phyloP scores from a whole-genome alignment of 2,113 vertebrate genomes.

The Alethe diademata region DNA sequence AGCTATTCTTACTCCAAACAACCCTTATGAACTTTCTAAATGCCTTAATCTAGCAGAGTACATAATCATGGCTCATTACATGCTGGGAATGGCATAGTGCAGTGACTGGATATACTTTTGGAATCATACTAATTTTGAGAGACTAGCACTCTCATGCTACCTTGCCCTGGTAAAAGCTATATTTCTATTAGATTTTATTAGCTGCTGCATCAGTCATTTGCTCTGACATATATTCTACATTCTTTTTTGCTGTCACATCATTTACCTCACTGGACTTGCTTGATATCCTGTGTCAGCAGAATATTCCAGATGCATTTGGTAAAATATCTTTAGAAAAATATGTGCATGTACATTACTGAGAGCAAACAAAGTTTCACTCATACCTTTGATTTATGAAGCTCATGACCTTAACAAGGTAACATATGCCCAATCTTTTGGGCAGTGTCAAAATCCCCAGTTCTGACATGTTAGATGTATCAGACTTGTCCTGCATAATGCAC shows the following conservation, averaged over 20 bases:
- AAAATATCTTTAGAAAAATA: background rate
- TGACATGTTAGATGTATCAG: background rate
- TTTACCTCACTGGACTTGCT: background rate
- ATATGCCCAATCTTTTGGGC: background rate
- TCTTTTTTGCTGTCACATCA: slow-evolving; percentile 19
- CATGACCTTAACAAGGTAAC: background rate
- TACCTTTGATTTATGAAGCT: slow-evolving; percentile 11
- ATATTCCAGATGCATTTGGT: background rate
- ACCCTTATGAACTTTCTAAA: background rate
- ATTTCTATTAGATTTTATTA: slow-evolving; percentile 31
- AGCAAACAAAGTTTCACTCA: background rate
- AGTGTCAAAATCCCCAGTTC: background rate
- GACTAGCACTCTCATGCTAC: background rate
- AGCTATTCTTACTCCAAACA: background rate
- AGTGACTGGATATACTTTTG: background rate
- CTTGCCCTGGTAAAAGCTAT: background rate
- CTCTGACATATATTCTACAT: background rate
- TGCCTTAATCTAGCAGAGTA: background rate
- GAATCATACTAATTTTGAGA: background rate
- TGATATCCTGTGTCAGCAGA: background rate
- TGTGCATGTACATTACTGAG: background rate
- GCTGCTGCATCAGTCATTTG: slow-evolving; percentile 22
- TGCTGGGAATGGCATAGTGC: background rate
- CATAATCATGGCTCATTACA: background rate
- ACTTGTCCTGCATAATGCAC: background rate